Percentiles rank a stretch among this genome's conserved stretches.
Conservation (phyloP, 2,797 vertebrate species). For the Sebastes hubbsi region DNA sequence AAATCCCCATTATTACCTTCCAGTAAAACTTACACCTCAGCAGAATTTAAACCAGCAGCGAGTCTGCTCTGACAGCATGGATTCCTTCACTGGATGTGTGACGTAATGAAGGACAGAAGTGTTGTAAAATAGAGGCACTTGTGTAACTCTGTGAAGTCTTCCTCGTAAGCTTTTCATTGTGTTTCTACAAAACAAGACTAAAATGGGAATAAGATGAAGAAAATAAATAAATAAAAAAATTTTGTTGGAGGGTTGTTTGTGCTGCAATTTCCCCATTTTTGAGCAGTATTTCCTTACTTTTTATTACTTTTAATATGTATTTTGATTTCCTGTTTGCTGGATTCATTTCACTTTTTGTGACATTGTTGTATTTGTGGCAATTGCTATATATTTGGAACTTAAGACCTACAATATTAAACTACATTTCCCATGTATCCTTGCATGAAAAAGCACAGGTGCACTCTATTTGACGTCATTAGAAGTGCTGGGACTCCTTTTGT, state of each 20-base stretch:
- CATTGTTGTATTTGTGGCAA: not conserved
- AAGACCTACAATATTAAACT: not conserved
- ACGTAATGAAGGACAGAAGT: constrained; percentile 8
- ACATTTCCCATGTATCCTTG: not conserved
- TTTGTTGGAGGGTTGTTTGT: not conserved
- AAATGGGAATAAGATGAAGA: not conserved
- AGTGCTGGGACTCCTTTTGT: not conserved
- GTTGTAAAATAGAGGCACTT: not conserved
- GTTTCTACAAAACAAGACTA: not conserved
- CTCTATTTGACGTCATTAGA: not conserved
- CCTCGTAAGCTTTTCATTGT: not conserved
- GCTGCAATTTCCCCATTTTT: not conserved
- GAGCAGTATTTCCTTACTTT: not conserved
- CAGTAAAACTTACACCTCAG: constrained; percentile 4
- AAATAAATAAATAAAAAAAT: not conserved
- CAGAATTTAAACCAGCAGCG: constrained; percentile 1
- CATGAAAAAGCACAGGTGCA: not conserved
- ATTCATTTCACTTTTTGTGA: not conserved
- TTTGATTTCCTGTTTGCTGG: not conserved
- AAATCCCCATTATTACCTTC: not conserved
- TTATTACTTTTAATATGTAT: not conserved
- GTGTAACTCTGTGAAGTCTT: not conserved
- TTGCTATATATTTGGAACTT: not conserved
- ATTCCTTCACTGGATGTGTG: not conserved
- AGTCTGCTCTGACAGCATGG: not conserved